Evolutionary conservation across 2,113 vertebrate genomes (phyloP).

Genomic region (Barnardius zonarius): DNA sequence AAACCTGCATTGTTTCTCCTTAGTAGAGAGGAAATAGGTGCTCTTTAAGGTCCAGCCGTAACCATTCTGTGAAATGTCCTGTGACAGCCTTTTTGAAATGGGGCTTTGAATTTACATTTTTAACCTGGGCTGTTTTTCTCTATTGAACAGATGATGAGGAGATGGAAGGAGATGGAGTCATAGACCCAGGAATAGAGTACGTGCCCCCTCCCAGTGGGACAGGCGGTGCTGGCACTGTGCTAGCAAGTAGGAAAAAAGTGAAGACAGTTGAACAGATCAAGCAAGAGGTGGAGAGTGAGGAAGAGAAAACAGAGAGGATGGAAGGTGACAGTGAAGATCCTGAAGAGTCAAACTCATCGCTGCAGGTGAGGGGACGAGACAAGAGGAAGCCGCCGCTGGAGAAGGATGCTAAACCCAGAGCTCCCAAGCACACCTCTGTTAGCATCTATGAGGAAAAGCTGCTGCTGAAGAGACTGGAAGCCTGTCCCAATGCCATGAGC

Average conservation of each 20-base stretch:
- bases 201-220: conserved; percentile 78
- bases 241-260: conserved; percentile 82
- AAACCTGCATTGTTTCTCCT: not conserved
- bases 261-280: conserved; percentile 85
- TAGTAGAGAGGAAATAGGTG: not conserved
- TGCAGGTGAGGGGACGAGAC: conserved; percentile 61
- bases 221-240: conserved; percentile 50
- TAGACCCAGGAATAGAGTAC: conserved; percentile 95
- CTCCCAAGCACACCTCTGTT: conserved; percentile 71
- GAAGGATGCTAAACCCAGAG: conserved; percentile 66
- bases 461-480: conserved; percentile 86
- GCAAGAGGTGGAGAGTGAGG: conserved; percentile 90
- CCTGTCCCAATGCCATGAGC: conserved; percentile 85
- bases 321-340: conserved; percentile 78
- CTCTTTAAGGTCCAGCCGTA: not conserved
- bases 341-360: conserved; percentile 43
- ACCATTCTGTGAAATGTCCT: not conserved
- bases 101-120: not conserved
- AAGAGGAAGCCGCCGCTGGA: conserved; percentile 74
- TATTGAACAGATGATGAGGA: conserved; percentile 89
- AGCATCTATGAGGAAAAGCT: conserved; percentile 91
- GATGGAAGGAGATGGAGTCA: conserved; percentile 89
- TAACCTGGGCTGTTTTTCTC: not conserved
- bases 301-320: conserved; percentile 79
- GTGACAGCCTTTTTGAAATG: not conserved